These are phyloP conservation scores for Zaprionus nigranus DNA, from an alignment of 1,140 invertebrate genomes.

Conservation along the genomic window DNA sequence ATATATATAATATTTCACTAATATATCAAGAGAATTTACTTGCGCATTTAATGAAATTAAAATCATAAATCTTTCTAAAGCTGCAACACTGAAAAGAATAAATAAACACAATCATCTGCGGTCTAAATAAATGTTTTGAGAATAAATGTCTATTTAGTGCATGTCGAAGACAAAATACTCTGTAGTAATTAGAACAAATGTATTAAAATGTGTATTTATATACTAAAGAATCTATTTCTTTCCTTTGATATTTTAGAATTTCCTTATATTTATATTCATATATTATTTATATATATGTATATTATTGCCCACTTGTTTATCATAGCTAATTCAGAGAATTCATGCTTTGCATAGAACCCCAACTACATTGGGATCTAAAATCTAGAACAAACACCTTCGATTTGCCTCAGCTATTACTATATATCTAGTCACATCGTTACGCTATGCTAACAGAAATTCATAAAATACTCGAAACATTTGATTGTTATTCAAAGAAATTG, in stretches of 20 bases:
- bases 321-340: neutral
- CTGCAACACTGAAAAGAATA: too few species aligned
- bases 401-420: neutral
- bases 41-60: neutral
- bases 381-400: neutral
- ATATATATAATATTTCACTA: neutral
- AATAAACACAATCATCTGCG: neutral
- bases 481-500: slow-evolving; percentile 12
- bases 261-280: too few species aligned
- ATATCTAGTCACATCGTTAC: neutral
- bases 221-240: neutral
- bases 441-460: neutral
- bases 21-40: neutral
- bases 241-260: neutral
- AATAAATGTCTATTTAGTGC: too few species aligned
- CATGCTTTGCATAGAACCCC: neutral
- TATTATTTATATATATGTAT: too few species aligned
- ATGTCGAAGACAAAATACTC: neutral
- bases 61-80: neutral
- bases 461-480: neutral
- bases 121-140: neutral
- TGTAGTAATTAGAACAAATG: neutral
- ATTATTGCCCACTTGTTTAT: too few species aligned
- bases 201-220: neutral
- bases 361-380: neutral